Percentiles rank a stretch among this genome's conserved stretches.
Evolutionary conservation across 2,113 vertebrate species (phyloP).

Genomic region (Loxodonta africana): DNA sequence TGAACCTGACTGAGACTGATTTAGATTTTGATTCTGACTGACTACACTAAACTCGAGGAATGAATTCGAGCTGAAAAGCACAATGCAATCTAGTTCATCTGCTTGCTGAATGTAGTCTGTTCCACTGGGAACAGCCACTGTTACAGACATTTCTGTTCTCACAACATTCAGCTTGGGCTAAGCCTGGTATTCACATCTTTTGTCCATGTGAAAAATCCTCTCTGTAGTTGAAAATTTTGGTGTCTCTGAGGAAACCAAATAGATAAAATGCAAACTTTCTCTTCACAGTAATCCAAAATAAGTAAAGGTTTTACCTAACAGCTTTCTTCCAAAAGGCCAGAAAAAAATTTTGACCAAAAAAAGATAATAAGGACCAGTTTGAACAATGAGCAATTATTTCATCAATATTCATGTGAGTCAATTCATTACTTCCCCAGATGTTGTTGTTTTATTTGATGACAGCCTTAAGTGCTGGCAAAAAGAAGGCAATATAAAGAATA

Average conservation of each 20-base stretch:
- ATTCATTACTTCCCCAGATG: not conserved
- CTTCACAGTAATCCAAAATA: not conserved
- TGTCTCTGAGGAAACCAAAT: not conserved
- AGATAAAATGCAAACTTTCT: not conserved
- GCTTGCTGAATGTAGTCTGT: not conserved
- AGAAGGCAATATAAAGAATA: not conserved
- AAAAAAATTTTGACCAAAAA: not conserved
- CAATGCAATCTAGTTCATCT: not conserved
- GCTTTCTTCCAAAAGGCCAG: not conserved
- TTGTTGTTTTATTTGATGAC: not conserved
- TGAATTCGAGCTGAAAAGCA: slow-evolving; percentile 1
- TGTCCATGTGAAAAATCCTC: not conserved
- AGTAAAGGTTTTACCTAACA: not conserved
- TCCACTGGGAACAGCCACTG: not conserved
- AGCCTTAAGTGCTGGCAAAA: not conserved
- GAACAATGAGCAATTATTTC: not conserved
- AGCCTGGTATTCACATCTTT: not conserved
- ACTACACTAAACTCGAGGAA: not conserved
- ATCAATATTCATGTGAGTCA: not conserved
- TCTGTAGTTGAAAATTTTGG: not conserved
- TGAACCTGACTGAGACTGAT: slow-evolving; percentile 27
- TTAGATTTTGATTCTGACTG: slow-evolving; percentile 29
- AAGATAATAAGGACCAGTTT: not conserved
- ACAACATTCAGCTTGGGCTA: not conserved
- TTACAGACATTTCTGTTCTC: not conserved